Evolutionary conservation across 2,797 vertebrate species (phyloP).

Genomic region (Protonibea diacanthus): DNA sequence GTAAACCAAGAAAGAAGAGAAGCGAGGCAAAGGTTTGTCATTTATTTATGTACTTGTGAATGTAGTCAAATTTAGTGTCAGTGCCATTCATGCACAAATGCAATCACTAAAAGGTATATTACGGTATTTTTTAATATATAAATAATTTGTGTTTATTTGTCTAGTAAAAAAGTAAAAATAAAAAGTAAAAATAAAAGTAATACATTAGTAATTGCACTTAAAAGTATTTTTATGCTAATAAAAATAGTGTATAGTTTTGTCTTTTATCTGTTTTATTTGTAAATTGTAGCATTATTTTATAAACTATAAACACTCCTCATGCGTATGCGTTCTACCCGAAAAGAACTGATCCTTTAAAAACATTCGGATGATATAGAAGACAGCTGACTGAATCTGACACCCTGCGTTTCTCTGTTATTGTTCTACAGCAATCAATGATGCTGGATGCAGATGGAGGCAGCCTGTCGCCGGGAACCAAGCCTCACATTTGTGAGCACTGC

Average conservation of each 20-base stretch:
- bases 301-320: not conserved
- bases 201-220: not conserved
- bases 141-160: no score
- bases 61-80: not conserved
- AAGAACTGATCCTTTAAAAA: not conserved
- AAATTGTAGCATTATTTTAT: not conserved
- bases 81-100: not conserved
- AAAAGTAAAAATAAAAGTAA: conserved; percentile 1
- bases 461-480: conserved; percentile 93
- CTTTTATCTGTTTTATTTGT: not conserved
- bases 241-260: not conserved
- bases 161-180: no score
- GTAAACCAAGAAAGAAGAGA: conserved; percentile 94
- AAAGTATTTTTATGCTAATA: not conserved
- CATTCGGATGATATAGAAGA: not conserved
- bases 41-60: conserved; percentile 20
- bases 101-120: not conserved
- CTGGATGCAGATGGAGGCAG: conserved; percentile 90
- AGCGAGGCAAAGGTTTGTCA: conserved; percentile 89
- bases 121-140: no score
- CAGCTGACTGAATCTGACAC: conserved; percentile 4
- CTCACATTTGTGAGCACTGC: conserved; percentile 98
- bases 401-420: conserved; percentile 14
- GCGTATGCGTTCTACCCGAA: not conserved
- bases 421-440: conserved; percentile 84